phyloP scores from a whole-genome alignment of 2,797 vertebrate genomes.

The Vireo griseus region DNA sequence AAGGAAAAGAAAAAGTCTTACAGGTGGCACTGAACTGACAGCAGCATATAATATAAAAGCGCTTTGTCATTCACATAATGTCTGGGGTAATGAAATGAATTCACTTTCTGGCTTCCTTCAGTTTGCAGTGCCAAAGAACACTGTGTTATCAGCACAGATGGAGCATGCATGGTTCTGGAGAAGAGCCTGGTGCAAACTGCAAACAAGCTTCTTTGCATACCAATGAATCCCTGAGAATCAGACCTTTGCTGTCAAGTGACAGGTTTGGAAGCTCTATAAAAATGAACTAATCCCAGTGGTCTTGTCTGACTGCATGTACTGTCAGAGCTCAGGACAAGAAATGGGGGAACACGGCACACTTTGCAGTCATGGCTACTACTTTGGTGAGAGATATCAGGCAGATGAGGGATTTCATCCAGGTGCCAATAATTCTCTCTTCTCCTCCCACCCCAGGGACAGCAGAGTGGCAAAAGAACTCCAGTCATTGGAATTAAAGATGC shows the following conservation, averaged over 20 bases:
- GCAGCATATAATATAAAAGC: slow-evolving; percentile 70
- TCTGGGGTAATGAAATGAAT: slow-evolving; percentile 80
- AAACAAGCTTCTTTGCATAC: slow-evolving; percentile 78
- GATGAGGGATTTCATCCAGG: not conserved
- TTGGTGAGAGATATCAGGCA: not conserved
- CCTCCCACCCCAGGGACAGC: not conserved
- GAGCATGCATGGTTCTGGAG: slow-evolving; percentile 80
- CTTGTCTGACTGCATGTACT: slow-evolving; percentile 71
- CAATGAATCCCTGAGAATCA: slow-evolving; percentile 76
- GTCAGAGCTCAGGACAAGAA: slow-evolving; percentile 59
- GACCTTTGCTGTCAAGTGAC: slow-evolving; percentile 72
- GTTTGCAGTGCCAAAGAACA: slow-evolving; percentile 80
- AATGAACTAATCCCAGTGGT: slow-evolving; percentile 65
- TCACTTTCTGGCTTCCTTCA: slow-evolving; percentile 79
- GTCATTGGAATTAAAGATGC: not conserved
- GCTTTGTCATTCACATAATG: slow-evolving; percentile 80
- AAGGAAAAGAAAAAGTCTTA: slow-evolving; percentile 50
- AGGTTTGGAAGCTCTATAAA: slow-evolving; percentile 70
- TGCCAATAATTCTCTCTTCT: not conserved
- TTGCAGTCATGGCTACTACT: slow-evolving; percentile 33
- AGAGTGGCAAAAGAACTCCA: not conserved
- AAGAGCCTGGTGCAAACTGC: slow-evolving; percentile 76
- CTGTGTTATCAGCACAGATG: slow-evolving; percentile 83
- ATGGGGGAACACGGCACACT: slow-evolving; percentile 2
- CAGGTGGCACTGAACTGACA: slow-evolving; percentile 72